Evolutionary conservation across 2,113 vertebrate genomes (phyloP), one percentile per base, ranked within the genome.

Genomic region (Eolophus roseicapilla): DNA sequence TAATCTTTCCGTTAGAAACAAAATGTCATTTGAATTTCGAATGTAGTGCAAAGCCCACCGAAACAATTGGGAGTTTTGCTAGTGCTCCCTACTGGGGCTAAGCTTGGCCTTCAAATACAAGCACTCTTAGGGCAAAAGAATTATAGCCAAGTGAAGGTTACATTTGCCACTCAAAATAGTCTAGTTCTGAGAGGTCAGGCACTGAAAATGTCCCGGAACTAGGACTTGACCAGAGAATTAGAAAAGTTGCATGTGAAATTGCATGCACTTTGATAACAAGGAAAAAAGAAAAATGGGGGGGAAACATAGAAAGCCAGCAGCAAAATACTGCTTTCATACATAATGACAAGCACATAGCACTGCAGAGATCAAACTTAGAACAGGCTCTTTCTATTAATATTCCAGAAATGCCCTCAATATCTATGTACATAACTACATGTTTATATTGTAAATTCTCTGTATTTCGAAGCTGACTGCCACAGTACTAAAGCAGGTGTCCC

Each of bases 361-460:
- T 46, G 12, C 17, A n/a, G 49, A 9, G 21, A 15, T 75, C 7
- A 68, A 31, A 90, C 13, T 43, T 21, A 24, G 37, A 82, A 31
- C 63, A 67, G n/a, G 14, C 9, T 0, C 0, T 50, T 35, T 69
- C 19, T 1, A 20, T 9, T 57, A 7, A 18, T 59, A 18, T 4
- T 44, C 39, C 25, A 90, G 37, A 71, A 85, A 49, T 39, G 4
- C 3, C 35, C 5, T 43, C 13, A 11, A 28, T n/a, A 25, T 25
- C 19, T 62, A 14, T 2, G 0, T 70, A 3, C 0, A 1, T 52
- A 62, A 41, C 17, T 78, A 11, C 16, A 17, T 8, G 7, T 62
- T 92, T 47, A 10, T 47, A 57, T 21, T 39, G 35, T 44, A 82
- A 70, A 76, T 50, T 44, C 13, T 57, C 31, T 57, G 37, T 6